phyloP scores from a whole-genome alignment of 1,140 invertebrate species.

The Drosophila nigrodunni region DNA sequence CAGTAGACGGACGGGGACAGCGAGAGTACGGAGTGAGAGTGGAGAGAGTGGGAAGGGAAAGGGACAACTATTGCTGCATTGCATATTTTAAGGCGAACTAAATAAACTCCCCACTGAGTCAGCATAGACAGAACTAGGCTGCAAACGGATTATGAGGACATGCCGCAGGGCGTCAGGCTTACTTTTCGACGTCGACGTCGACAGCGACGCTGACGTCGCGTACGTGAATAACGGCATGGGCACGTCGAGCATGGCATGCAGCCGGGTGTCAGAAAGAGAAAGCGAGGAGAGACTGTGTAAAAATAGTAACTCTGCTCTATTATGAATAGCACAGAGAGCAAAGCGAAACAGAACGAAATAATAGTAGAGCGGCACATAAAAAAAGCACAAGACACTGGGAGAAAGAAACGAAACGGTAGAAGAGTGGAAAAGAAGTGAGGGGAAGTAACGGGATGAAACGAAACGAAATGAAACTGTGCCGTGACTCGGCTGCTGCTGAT shows the following conservation, averaged over 20 bases:
- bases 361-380: slow-evolving; percentile 40
- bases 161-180: slow-evolving; percentile 79
- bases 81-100: slow-evolving; percentile 41
- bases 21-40: background rate
- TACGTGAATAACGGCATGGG: slow-evolving; percentile 74
- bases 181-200: slow-evolving; percentile 74
- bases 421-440: slow-evolving; percentile 57
- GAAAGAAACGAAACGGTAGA: slow-evolving; percentile 2
- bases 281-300: slow-evolving; percentile 27
- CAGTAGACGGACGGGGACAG: background rate
- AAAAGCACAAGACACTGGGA: slow-evolving; percentile 23
- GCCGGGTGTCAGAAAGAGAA: background rate
- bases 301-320: slow-evolving; percentile 75
- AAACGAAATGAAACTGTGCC: slow-evolving; percentile 74
- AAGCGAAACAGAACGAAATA: slow-evolving; percentile 50
- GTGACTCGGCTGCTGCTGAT: slow-evolving; percentile 1
- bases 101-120: slow-evolving; percentile 66
- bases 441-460: slow-evolving; percentile 40
- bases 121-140: slow-evolving; percentile 75
- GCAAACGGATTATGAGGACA: slow-evolving; percentile 82
- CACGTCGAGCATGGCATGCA: slow-evolving; percentile 53
- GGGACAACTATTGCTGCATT: slow-evolving; percentile 39
- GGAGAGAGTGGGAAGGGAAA: background rate
- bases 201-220: slow-evolving; percentile 58
- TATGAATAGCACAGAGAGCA: slow-evolving; percentile 68